These are phyloP conservation scores for Clarias pachynema DNA, from an alignment of 2,797 vertebrate genomes.

Conservation along the genomic window DNA sequence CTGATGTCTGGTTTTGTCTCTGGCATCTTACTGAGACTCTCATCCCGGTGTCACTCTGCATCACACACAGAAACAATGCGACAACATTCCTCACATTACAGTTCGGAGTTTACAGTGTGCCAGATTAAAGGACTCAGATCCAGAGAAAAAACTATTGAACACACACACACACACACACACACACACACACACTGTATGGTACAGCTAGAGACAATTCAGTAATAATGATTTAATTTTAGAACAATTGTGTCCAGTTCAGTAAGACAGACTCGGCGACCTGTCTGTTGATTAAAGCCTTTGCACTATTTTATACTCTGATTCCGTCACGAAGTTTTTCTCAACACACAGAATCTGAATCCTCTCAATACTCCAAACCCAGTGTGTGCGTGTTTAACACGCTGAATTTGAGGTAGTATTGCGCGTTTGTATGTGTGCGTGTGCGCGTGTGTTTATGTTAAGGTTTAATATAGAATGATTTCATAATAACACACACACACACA, in stretches of 20 bases:
- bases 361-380: neutral
- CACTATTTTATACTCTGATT: neutral
- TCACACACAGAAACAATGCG: neutral
- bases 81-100: neutral
- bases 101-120: neutral
- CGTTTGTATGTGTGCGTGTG: neutral
- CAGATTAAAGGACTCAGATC: neutral
- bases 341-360: neutral
- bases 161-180: conserved; percentile 7
- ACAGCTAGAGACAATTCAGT: neutral
- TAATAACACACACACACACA: neutral
- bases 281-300: neutral
- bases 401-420: neutral
- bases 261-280: neutral
- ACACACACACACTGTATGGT: neutral
- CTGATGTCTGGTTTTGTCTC: neutral
- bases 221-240: neutral
- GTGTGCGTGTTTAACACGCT: neutral
- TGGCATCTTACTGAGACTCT: neutral
- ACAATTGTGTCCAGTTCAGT: neutral
- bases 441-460: neutral
- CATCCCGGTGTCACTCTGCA: neutral
- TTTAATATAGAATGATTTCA: neutral
- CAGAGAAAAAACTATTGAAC: neutral
- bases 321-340: neutral